phyloP scores from a whole-genome alignment of 2,797 vertebrate species.

The Danionella dracula region DNA sequence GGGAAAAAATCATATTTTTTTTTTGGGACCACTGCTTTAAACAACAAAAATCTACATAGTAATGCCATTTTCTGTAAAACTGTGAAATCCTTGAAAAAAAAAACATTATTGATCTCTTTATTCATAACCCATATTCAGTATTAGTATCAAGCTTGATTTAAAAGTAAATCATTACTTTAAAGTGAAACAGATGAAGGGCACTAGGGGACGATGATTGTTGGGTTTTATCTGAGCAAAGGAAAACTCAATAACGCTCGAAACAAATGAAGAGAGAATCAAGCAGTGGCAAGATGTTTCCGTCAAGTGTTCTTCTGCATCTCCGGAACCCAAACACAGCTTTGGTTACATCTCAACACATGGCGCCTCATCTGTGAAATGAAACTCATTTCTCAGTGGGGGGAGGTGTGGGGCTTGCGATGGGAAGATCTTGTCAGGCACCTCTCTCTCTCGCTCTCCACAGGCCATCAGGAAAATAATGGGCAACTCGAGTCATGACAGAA shows the following conservation, averaged over 20 bases:
- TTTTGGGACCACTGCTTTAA: no score
- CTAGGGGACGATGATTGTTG: neutral
- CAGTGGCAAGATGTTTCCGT: neutral
- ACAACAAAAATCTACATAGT: no score
- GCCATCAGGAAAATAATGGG: neutral
- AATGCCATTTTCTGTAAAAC: no score
- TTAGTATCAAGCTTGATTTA: neutral
- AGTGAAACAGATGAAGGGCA: neutral
- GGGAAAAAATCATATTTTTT: no score
- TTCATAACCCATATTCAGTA: no score
- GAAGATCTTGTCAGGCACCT: neutral
- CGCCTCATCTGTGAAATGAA: slow-evolving; percentile 29
- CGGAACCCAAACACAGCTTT: slow-evolving; percentile 26
- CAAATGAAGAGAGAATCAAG: neutral
- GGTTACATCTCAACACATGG: slow-evolving; percentile 8
- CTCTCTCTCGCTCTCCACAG: slow-evolving; percentile 5
- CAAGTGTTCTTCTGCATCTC: neutral
- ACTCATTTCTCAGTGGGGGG: slow-evolving; percentile 24
- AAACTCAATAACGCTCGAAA: neutral
- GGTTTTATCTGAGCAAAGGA: neutral
- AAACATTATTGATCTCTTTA: no score
- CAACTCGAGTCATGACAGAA: slow-evolving; percentile 12
- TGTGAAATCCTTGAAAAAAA: no score
- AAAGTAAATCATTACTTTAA: neutral
- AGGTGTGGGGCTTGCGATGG: neutral